These are phyloP conservation scores for Recurvirostra avosetta DNA, from an alignment of 2,113 vertebrate species.

Conservation along the genomic window DNA sequence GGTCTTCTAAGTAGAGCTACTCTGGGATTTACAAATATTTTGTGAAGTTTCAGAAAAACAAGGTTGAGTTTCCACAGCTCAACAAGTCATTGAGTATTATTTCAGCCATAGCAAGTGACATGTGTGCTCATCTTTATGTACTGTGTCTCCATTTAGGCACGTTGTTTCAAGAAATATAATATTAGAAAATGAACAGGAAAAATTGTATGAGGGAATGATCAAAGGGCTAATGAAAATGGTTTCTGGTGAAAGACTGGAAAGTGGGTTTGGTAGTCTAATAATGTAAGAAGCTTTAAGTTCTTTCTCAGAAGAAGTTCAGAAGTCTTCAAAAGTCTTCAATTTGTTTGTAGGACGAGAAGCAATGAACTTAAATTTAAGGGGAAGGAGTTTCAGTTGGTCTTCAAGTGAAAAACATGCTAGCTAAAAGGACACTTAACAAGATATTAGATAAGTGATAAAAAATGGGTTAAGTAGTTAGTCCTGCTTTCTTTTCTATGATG, in stretches of 20 bases:
- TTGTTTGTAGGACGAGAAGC: neutral
- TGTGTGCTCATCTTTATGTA: neutral
- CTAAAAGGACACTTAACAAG: neutral
- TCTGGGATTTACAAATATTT: neutral
- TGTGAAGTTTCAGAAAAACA: neutral
- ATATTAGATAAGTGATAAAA: neutral
- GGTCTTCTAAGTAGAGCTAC: neutral
- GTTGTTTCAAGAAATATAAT: neutral
- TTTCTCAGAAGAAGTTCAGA: neutral
- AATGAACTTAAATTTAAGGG: neutral
- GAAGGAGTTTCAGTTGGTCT: neutral
- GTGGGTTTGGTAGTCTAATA: neutral
- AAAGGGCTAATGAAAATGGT: neutral
- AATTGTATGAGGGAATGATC: neutral
- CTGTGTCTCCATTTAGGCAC: neutral
- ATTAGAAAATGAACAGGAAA: neutral
- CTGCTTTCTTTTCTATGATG: neutral
- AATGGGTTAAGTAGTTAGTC: neutral
- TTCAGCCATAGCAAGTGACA: neutral
- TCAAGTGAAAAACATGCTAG: neutral
- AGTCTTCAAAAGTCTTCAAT: neutral
- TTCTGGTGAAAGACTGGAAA: neutral
- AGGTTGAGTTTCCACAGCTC: neutral
- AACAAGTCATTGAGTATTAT: neutral
- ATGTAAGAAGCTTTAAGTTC: neutral